Conservation (phyloP, 2,888 invertebrate genomes). For the Melieria crassipennis region DNA sequence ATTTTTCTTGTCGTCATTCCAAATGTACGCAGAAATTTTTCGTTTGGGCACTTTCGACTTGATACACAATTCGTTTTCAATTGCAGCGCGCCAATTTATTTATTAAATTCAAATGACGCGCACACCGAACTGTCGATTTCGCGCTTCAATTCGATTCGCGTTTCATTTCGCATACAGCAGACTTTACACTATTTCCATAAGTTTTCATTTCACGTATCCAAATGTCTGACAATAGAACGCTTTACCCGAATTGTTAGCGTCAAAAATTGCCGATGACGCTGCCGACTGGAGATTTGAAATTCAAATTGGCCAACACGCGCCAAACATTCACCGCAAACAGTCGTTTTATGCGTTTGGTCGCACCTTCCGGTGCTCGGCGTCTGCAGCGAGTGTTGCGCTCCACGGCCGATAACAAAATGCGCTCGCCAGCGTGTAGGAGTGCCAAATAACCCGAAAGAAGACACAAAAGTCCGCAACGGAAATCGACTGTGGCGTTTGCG, state of each 20-base stretch:
- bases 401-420: constrained; percentile 19
- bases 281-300: too few relatives aligned
- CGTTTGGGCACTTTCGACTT: neutral
- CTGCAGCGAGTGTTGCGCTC: constrained; percentile 11
- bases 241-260: neutral
- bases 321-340: too few relatives aligned
- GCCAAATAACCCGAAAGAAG: too few relatives aligned
- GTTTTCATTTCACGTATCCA: neutral
- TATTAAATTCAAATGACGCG: constrained; percentile 18
- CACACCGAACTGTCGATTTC: constrained; percentile 3
- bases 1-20: neutral
- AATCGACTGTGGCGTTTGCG: constrained; percentile 6
- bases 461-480: neutral
- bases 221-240: neutral
- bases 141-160: neutral
- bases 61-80: neutral
- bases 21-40: neutral
- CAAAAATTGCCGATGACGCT: too few relatives aligned
- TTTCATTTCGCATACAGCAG: constrained; percentile 11
- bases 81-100: constrained; percentile 18
- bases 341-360: constrained; percentile 6
- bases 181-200: neutral
- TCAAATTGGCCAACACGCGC: too few relatives aligned
- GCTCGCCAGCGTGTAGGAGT: too few relatives aligned
- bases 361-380: neutral